Conservation (phyloP, 2,888 invertebrate genomes). For the Agrilus cyanescens region DNA sequence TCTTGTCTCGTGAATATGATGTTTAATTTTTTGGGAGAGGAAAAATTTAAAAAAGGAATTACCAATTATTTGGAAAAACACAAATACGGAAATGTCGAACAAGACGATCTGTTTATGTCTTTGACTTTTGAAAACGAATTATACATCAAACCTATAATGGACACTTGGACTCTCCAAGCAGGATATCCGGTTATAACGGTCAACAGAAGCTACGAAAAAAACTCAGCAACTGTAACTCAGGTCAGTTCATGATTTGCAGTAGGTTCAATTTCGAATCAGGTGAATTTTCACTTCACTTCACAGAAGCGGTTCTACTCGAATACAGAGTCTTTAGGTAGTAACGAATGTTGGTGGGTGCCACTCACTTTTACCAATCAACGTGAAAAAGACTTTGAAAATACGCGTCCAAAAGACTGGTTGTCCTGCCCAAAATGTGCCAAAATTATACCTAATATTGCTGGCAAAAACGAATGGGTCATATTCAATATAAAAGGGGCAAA, state of each 20-base stretch:
- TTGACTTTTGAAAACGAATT: constrained; percentile 49
- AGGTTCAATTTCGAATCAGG: too few species aligned
- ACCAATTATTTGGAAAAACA: constrained; percentile 52
- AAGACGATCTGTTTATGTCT: constrained; percentile 73
- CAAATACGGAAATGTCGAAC: constrained; percentile 63
- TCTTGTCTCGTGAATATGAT: constrained; percentile 85
- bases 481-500: constrained; percentile 64
- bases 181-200: constrained; percentile 71
- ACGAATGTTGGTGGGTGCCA: constrained; percentile 50
- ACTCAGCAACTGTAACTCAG: constrained; percentile 46
- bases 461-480: constrained; percentile 50
- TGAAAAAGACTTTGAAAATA: constrained; percentile 38
- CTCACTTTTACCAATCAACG: constrained; percentile 43
- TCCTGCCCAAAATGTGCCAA: constrained; percentile 27
- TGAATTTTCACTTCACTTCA: too few species aligned
- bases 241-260: constrained; percentile 22
- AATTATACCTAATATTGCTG: constrained; percentile 29
- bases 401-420: constrained; percentile 43
- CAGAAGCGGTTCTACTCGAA: too few species aligned
- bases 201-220: constrained; percentile 44
- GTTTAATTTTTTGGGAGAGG: constrained; percentile 70
- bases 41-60: constrained; percentile 56
- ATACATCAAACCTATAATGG: constrained; percentile 65
- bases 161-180: constrained; percentile 76
- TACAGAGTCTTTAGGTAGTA: too few species aligned